Base-by-base conservation (phyloP, 1,140 invertebrate genomes). In the Drosophila albomicans region DNA sequence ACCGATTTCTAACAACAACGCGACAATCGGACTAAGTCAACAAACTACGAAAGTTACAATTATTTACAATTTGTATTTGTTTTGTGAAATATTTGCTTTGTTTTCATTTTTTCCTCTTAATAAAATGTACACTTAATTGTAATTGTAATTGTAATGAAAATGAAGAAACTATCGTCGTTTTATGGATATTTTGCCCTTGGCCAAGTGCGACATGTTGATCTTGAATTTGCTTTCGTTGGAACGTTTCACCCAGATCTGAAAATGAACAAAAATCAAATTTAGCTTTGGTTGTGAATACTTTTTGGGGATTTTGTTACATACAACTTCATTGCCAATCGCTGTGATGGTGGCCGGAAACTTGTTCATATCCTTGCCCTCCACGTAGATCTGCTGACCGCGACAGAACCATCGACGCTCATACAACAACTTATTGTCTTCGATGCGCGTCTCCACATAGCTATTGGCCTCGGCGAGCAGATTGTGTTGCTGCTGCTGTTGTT, bases 371-470 rank as follows among this genome's bases (percentile, higher is more conserved):
- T 96, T 96, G 30, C 97, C 97, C 93, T 98, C 98, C 5, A 99
- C 96, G 93, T 96, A 98, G 28, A 99, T 96, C 71, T 97, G 96
- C 93, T 99, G 98, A 2, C 98, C 98, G 68, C 98, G 94, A 92
- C 98, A 97, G 93, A 96, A 99, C 98, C 98, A 99, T 93, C 97
- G 95, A 81, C 97, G 95, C 93, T 99, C 98, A 94, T 98, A 99
- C 81, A 97, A 94, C 49, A 99, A 93, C 94, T 98, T 98, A 59
- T 98, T 98, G 94, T 99, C 98, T 93, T 99, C 98, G 81, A 99
- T 98, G 81, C 96, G 95, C 11, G 96, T 97, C 85, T 98, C 97
- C 30, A 95, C 94, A 28, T 94, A 91, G 61, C 94, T 82, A 4
- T 79, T 91, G 7, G 68, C 62, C 5, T 92, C 92, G 10, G 51